Evolutionary conservation across 2,888 invertebrate genomes (phyloP).

Genomic region (Scaptomyza reducta): DNA sequence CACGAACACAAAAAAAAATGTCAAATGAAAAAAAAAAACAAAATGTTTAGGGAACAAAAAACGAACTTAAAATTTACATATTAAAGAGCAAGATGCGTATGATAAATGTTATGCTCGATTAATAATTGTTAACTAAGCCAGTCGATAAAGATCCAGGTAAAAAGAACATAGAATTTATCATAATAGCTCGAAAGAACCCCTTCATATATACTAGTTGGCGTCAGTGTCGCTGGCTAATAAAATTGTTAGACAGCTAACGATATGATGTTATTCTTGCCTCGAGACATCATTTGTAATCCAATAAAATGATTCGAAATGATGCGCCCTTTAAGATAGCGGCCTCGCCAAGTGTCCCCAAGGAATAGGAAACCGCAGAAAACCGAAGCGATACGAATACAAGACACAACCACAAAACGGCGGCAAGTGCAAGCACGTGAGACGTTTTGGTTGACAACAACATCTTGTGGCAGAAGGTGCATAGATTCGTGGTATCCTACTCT

Average conservation of each 20-base stretch:
- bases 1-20: slow-evolving; percentile 41
- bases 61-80: slow-evolving; percentile 58
- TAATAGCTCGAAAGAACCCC: slow-evolving; percentile 23
- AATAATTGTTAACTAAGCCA: slow-evolving; percentile 79
- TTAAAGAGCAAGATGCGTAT: slow-evolving; percentile 40
- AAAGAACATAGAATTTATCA: slow-evolving; percentile 45
- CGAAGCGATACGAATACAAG: background rate
- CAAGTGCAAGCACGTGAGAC: slow-evolving; percentile 79
- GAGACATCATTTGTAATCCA: slow-evolving; percentile 78
- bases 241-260: slow-evolving; percentile 72
- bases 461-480: slow-evolving; percentile 21
- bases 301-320: slow-evolving; percentile 71
- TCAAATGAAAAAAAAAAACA: slow-evolving; percentile 23
- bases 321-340: slow-evolving; percentile 72
- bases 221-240: slow-evolving; percentile 61
- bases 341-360: slow-evolving; percentile 23
- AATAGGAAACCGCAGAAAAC: slow-evolving; percentile 32
- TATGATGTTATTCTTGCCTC: slow-evolving; percentile 46
- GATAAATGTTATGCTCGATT: slow-evolving; percentile 79
- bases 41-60: background rate
- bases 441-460: slow-evolving; percentile 30
- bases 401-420: slow-evolving; percentile 61
- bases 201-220: slow-evolving; percentile 33
- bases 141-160: slow-evolving; percentile 60
- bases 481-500: background rate